Conservation (phyloP, 2,888 invertebrate genomes). For the Pachymerium ferrugineum region DNA sequence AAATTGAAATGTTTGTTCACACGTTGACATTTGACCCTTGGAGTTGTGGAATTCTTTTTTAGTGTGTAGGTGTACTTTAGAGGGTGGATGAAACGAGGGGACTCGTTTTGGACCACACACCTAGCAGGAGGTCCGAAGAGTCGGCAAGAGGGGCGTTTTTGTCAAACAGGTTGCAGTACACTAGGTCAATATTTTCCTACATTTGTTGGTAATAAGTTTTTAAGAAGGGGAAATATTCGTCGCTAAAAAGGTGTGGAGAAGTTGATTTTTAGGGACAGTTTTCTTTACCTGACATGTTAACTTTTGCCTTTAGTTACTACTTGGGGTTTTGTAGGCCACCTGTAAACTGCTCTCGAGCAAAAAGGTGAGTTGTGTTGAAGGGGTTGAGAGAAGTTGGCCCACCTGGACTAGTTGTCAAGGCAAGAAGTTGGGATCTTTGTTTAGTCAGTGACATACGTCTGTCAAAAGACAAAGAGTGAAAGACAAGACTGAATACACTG, state of each 20-base stretch:
- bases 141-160: neutral
- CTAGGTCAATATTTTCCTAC: neutral
- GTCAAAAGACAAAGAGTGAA: neutral
- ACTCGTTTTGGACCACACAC: conserved; percentile 7
- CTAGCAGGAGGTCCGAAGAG: neutral
- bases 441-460: neutral
- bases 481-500: neutral
- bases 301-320: too few relatives aligned
- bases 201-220: neutral
- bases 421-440: neutral
- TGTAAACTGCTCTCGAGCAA: neutral
- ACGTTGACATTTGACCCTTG: neutral
- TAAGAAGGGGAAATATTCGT: neutral
- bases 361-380: neutral
- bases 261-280: neutral
- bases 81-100: neutral
- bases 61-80: neutral
- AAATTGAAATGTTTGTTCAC: neutral
- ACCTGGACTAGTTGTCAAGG: neutral
- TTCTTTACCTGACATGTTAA: neutral
- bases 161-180: conserved; percentile 5
- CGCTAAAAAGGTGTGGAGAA: neutral
- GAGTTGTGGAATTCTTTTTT: neutral
- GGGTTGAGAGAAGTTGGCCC: neutral
- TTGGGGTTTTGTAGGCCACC: neutral